Evolutionary conservation across 2,797 vertebrate species (phyloP).

Genomic region (Spea hammondii): DNA sequence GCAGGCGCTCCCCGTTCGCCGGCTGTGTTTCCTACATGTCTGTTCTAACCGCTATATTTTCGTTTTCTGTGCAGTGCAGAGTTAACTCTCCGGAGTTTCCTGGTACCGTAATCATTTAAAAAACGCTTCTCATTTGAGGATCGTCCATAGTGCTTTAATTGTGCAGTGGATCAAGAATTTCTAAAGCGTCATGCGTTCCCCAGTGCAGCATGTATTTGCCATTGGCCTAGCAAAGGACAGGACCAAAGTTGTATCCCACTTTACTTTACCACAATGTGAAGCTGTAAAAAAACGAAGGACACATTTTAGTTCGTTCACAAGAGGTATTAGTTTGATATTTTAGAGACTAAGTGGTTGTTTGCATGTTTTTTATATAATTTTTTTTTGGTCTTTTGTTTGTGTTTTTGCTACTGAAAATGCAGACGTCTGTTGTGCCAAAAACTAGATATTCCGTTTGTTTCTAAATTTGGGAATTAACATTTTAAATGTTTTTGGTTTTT

Average conservation of each 20-base stretch:
- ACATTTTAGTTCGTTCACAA: constrained; percentile 42
- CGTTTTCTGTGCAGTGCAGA: constrained; percentile 44
- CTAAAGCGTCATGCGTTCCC: constrained; percentile 39
- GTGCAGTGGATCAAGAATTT: constrained; percentile 42
- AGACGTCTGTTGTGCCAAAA: too few relatives aligned
- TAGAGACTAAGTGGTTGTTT: constrained; percentile 37
- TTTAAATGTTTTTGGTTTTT: not conserved
- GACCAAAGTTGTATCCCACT: constrained; percentile 42
- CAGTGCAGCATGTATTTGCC: constrained; percentile 38
- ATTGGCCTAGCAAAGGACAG: constrained; percentile 43
- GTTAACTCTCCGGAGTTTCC: constrained; percentile 40
- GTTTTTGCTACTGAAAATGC: not conserved
- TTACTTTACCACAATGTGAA: constrained; percentile 38
- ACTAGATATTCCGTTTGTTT: too few relatives aligned
- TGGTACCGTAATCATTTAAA: constrained; percentile 31
- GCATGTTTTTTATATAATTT: not conserved
- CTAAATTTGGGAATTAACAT: not conserved
- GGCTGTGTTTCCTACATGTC: too few relatives aligned
- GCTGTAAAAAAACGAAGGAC: constrained; percentile 35
- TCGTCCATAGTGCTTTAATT: constrained; percentile 39
- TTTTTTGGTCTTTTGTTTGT: constrained; percentile 8
- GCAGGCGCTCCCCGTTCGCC: too few relatives aligned
- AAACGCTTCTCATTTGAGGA: constrained; percentile 48
- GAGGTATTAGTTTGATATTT: constrained; percentile 46
- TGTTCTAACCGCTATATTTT: constrained; percentile 45